Evolutionary conservation across 2,797 vertebrate species (phyloP).

Genomic region (Rousettus madagascariensis): DNA sequence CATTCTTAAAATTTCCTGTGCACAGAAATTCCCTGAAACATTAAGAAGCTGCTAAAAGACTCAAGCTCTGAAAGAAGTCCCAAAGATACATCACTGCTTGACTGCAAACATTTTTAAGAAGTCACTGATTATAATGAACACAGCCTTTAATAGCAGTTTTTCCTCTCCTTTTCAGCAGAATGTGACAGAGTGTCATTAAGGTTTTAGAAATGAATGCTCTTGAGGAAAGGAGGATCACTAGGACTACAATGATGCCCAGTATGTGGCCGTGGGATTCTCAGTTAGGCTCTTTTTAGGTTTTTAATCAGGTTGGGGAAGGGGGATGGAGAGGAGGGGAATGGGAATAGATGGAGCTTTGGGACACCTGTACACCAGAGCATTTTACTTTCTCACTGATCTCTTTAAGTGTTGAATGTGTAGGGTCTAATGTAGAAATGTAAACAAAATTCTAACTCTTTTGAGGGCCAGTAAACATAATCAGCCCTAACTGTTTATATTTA

Average conservation of each 20-base stretch:
- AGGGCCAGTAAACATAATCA: not conserved
- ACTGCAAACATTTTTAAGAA: slow-evolving; percentile 59
- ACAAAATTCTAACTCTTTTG: not conserved
- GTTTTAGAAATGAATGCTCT: slow-evolving; percentile 78
- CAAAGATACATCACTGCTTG: slow-evolving; percentile 59
- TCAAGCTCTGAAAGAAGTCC: slow-evolving; percentile 57
- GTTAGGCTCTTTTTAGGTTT: slow-evolving; percentile 63
- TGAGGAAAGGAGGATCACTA: slow-evolving; percentile 61
- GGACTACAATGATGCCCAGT: slow-evolving; percentile 38
- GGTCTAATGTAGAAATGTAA: slow-evolving; percentile 1
- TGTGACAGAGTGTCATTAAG: slow-evolving; percentile 72
- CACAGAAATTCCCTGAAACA: slow-evolving; percentile 50
- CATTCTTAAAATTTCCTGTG: slow-evolving; percentile 33
- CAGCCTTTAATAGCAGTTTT: slow-evolving; percentile 57
- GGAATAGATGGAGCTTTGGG: not conserved
- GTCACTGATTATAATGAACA: slow-evolving; percentile 58
- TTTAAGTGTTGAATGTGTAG: slow-evolving; percentile 51
- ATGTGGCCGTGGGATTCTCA: slow-evolving; percentile 32
- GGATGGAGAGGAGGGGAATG: slow-evolving; percentile 27
- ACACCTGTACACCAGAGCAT: not conserved
- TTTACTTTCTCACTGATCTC: slow-evolving; percentile 44
- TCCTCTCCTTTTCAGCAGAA: slow-evolving; percentile 52
- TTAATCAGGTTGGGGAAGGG: slow-evolving; percentile 58
- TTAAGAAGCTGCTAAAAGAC: slow-evolving; percentile 29
- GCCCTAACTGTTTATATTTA: not conserved